These are phyloP conservation scores for Struthio camelus DNA, from an alignment of 2,113 vertebrate species.

Conservation along the genomic window DNA sequence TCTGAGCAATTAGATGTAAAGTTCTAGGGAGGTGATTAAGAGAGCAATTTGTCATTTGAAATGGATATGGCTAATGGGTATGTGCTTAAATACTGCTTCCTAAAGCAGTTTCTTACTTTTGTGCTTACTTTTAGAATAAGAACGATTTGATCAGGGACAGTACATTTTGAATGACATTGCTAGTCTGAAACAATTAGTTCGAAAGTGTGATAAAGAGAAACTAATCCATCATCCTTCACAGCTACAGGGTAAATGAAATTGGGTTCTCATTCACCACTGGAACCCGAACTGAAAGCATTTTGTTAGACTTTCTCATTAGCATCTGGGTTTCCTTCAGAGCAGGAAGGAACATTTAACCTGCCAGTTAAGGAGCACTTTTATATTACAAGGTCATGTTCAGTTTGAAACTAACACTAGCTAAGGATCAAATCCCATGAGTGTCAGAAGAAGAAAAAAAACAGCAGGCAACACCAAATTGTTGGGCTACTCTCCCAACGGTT, in stretches of 20 bases:
- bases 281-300: background rate
- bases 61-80: slow-evolving; percentile 55
- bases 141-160: background rate
- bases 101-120: slow-evolving; percentile 44
- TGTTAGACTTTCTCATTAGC: background rate
- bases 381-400: background rate
- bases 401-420: background rate
- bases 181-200: slow-evolving; percentile 42
- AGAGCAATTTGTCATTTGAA: slow-evolving; percentile 64
- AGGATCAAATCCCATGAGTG: background rate
- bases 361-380: background rate
- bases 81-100: slow-evolving; percentile 65
- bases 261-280: background rate
- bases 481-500: background rate
- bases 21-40: slow-evolving; percentile 65
- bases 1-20: slow-evolving; percentile 59
- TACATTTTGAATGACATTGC: background rate
- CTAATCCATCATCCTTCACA: background rate
- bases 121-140: background rate
- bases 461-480: background rate
- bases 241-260: background rate
- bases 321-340: background rate
- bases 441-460: background rate
- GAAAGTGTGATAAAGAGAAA: slow-evolving; percentile 10
- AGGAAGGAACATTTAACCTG: background rate